Evolutionary conservation across 2,113 vertebrate genomes (phyloP).

Genomic region (Tauraco erythrolophus): DNA sequence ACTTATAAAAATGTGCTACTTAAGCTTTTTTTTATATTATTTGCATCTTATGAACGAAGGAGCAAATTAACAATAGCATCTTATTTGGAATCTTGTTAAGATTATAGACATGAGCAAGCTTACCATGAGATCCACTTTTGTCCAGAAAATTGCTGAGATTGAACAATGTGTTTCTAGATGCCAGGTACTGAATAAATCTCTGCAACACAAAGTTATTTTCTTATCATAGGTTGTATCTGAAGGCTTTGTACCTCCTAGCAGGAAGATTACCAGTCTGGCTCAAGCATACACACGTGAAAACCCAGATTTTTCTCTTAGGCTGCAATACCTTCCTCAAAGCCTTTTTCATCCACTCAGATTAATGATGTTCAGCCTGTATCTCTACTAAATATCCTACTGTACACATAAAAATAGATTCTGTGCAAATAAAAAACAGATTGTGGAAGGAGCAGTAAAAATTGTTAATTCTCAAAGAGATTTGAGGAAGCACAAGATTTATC

Average conservation of each 20-base stretch:
- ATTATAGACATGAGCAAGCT: slow-evolving; percentile 42
- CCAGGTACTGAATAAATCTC: slow-evolving; percentile 99
- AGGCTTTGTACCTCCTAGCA: background rate
- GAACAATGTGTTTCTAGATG: slow-evolving; percentile 98
- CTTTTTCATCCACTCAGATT: background rate
- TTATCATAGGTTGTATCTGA: background rate
- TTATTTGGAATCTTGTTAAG: background rate
- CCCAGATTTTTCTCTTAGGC: background rate
- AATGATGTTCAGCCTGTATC: background rate
- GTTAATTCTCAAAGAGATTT: background rate
- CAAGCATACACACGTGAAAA: background rate
- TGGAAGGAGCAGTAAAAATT: background rate
- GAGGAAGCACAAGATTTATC: background rate
- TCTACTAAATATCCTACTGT: background rate
- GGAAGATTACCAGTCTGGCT: background rate
- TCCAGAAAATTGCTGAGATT: slow-evolving; percentile 99
- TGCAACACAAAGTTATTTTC: slow-evolving; percentile 73
- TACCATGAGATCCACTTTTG: slow-evolving; percentile 98
- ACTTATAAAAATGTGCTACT: background rate
- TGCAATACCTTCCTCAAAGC: background rate
- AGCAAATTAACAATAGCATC: background rate
- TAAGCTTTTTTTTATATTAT: background rate
- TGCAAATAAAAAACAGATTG: background rate
- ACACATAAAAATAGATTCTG: background rate
- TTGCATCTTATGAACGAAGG: background rate